Evolutionary conservation across 2,113 vertebrate species (phyloP), one percentile per base, ranked within the genome.

Genomic region (Cyphomyrus plagiostoma): DNA sequence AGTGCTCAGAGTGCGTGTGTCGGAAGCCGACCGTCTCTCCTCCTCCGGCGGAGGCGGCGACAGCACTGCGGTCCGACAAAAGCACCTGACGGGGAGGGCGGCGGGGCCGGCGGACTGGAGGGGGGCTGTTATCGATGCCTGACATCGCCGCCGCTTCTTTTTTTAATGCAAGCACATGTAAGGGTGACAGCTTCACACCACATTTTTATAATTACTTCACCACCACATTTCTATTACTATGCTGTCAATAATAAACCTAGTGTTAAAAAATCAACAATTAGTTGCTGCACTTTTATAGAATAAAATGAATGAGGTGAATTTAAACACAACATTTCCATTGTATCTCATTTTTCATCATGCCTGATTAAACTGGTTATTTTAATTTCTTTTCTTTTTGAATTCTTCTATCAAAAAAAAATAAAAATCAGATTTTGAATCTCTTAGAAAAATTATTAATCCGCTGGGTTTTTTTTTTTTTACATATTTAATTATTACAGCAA

Each of bases 51-150:
- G 77, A 45, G 62, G 62, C 62, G 77, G 30, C 77, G 30, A 42
- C 39, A 9, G 86, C 87, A 86, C 48, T 66, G 77, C 26, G 52
- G 4, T 62, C 83, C 77, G 82, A 10, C 77, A 87, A 91, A 92
- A 89, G 86, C 86, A 92, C 89, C 91, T 90, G 91, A 56, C 83
- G 46, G 88, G 53, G 77, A 66, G 88, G 49, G 42, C 21, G 39
- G 50, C 26, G 46, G 42, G 45, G 85, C 26, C n/a, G 58, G 58
- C 35, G 39, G 6, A 45, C 77, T 1, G 56, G 62, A 49, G 15
- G n/a, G 56, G 42, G n/a, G 46, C 26, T 35, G 66, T 19, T 46
- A 30, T 52, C 88, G 13, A 30, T 10, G 11, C n/a, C 15, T 70
- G 62, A 70, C 85, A 26, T 87, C 49, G 49, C 50, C 30, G n/a